Base-by-base conservation (phyloP, 2,113 vertebrate species). In the Condylura cristata region DNA sequence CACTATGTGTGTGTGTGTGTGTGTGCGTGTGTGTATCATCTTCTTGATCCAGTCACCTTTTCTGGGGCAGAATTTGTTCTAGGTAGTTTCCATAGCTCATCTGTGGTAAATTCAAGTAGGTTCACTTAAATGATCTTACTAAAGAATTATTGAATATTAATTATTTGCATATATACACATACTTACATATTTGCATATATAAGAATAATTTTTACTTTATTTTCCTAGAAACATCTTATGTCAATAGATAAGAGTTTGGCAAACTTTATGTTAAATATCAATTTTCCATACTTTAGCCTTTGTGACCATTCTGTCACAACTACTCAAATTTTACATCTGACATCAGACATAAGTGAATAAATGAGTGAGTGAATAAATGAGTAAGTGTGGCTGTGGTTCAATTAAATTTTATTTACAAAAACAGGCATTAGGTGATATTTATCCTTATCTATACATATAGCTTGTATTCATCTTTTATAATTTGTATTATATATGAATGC, bases 381-480 rank as follows among this genome's bases (percentile, higher is more conserved):
- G 66, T 63, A 30, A 1, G 1, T 39, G 5, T 56, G 14, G 22
- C 46, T 71, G 3, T 39, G 92, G 78, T n/a, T 30, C 53, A 92
- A 6, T 71, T 65, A 51, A 86, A 75, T 11, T 66, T 44, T 37
- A 85, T 89, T 91, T 61, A 56, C 41, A 85, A 86, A 87, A 94
- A 41, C 37, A 74, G 28, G 16, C 14, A 68, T 2, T 81, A 22
- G 53, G 30, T 3, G 39, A 51, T 20, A 81, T 83, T 76, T 79
- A 48, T 92, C 13, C 0, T 41, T 76, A 56, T 88, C 39, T 41
- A 7, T 68, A 48, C 28, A 28, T 65, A 18, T 79, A 78, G 68
- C 39, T 82, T 13, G 70, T 78, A 44, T 34, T 79, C 28, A 75
- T 65, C 28, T 44, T 24, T 74, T 81, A 44, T 70, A 81, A 75